A percentile compares a stretch with the other conserved stretches of the same genome.
Conservation (phyloP, 1,140 invertebrate species). For the Pteromalus puparum region DNA sequence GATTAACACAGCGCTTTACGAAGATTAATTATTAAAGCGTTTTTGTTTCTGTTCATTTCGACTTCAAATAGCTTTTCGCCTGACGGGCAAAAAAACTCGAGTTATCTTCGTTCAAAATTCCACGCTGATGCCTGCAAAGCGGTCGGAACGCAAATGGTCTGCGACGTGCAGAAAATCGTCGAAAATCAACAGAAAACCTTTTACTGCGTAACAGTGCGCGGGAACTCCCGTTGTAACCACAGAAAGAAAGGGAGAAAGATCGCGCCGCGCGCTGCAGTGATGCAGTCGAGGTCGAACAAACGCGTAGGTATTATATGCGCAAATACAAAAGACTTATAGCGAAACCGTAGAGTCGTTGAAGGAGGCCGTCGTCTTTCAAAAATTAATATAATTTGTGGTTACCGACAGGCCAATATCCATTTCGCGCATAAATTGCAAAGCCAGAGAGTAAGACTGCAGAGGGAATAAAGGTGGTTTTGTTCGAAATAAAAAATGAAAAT, state of each 20-base stretch:
- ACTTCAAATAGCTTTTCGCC: no score
- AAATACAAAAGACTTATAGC: neutral
- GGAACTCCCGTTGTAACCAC: neutral
- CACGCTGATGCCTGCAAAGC: neutral
- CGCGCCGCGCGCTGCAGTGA: neutral
- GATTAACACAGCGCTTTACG: no score
- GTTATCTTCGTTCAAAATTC: neutral
- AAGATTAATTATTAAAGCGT: no score
- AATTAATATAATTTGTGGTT: conserved; percentile 29
- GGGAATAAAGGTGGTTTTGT: neutral
- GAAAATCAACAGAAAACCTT: conserved; percentile 24
- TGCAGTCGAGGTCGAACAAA: neutral
- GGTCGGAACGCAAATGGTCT: neutral
- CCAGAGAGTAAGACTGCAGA: neutral
- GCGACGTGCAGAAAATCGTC: no score
- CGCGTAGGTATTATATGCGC: neutral
- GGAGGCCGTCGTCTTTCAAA: neutral
- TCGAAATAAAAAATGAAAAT: neutral
- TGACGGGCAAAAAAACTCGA: neutral
- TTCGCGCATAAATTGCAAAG: conserved; percentile 28
- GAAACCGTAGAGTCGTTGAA: neutral
- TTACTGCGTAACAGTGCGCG: neutral
- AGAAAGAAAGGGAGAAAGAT: conserved; percentile 3
- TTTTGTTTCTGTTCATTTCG: no score
- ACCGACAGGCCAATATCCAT: neutral